Evolutionary conservation across 2,888 invertebrate species (phyloP).

Genomic region (Pseudococcus viburni): DNA sequence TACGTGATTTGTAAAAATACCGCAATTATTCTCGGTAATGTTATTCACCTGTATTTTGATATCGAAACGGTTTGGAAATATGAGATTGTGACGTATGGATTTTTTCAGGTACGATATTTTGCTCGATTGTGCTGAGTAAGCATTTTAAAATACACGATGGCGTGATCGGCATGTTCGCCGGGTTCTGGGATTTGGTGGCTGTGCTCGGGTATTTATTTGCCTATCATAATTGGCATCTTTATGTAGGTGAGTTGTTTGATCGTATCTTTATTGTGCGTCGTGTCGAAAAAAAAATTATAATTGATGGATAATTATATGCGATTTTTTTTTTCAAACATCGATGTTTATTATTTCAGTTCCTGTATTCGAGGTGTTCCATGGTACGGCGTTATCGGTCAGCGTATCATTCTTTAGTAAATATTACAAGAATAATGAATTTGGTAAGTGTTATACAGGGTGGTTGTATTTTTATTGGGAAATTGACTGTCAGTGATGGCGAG

Average conservation of each 20-base stretch:
- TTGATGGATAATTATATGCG: too few relatives aligned
- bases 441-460: not conserved
- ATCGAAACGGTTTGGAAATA: too few relatives aligned
- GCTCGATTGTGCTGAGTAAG: conserved; percentile 68
- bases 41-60: not conserved
- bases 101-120: conserved; percentile 68
- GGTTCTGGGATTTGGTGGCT: conserved; percentile 66
- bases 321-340: too few relatives aligned
- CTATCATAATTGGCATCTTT: conserved; percentile 67
- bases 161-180: conserved; percentile 68
- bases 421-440: conserved; percentile 59
- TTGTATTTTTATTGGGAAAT: too few relatives aligned
- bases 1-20: conserved; percentile 11
- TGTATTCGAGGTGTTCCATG: conserved; percentile 66
- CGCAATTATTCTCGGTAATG: not conserved
- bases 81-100: too few relatives aligned
- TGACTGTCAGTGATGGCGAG: too few relatives aligned
- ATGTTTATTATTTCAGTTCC: conserved; percentile 61
- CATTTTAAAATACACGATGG: conserved; percentile 68
- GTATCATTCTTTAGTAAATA: conserved; percentile 66
- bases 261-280: too few relatives aligned
- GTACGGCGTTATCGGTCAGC: conserved; percentile 63
- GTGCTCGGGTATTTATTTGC: conserved; percentile 67
- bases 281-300: too few relatives aligned
- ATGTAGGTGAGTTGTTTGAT: conserved; percentile 65